Evolutionary conservation across 2,888 invertebrate genomes (phyloP).

Genomic region (Agrilus biguttatus): DNA sequence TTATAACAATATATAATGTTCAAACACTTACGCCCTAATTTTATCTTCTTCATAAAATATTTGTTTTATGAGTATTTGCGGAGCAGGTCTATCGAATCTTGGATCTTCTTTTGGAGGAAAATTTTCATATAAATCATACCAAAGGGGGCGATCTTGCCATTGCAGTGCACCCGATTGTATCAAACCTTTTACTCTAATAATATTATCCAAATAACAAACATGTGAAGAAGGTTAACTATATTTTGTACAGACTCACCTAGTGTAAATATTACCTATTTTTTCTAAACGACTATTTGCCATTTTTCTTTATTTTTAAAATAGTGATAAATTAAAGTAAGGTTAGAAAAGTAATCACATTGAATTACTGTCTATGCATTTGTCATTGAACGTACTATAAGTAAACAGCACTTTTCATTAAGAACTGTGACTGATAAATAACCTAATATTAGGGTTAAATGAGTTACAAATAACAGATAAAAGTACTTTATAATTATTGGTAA

Average conservation of each 20-base stretch:
- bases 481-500: too few relatives aligned
- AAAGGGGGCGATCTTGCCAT: constrained; percentile 72
- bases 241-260: constrained; percentile 36
- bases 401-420: too few relatives aligned
- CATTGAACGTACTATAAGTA: too few relatives aligned
- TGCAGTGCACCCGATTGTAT: constrained; percentile 66
- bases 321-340: neutral
- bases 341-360: neutral
- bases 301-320: constrained; percentile 5
- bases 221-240: neutral
- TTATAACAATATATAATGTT: neutral
- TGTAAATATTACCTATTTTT: constrained; percentile 58
- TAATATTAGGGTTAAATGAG: too few relatives aligned
- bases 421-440: too few relatives aligned
- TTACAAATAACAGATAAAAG: too few relatives aligned
- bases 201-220: constrained; percentile 9
- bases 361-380: too few relatives aligned
- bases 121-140: constrained; percentile 83
- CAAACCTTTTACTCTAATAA: constrained; percentile 59
- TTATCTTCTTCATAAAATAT: constrained; percentile 77
- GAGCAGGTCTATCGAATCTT: constrained; percentile 50
- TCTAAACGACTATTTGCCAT: constrained; percentile 60
- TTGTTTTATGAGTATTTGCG: constrained; percentile 43
- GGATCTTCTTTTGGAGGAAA: constrained; percentile 85
- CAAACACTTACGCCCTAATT: constrained; percentile 60